These are phyloP conservation scores for Drosophila melanosoma DNA, from an alignment of 2,888 invertebrate species.

Conservation along the genomic window DNA sequence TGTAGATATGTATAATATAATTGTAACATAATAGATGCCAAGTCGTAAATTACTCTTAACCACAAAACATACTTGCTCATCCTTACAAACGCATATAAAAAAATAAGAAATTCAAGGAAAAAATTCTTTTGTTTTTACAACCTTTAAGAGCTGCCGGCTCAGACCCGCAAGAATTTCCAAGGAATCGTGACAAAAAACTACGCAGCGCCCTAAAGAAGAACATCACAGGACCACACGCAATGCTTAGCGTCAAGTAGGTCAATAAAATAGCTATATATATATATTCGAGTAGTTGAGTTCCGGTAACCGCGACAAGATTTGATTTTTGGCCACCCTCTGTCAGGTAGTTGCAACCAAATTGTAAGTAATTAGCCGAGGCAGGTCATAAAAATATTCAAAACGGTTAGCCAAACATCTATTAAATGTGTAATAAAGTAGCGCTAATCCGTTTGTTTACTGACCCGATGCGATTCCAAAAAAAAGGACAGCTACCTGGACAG, in stretches of 20 bases:
- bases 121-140: constrained; percentile 5
- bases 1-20: background rate
- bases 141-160: background rate
- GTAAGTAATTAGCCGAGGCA: constrained; percentile 48
- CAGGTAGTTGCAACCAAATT: constrained; percentile 13
- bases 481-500: constrained; percentile 29
- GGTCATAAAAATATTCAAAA: constrained; percentile 54
- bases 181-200: constrained; percentile 39
- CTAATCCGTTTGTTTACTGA: constrained; percentile 64
- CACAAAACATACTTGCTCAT: constrained; percentile 2
- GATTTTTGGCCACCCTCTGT: constrained; percentile 6
- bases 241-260: constrained; percentile 59
- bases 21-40: background rate
- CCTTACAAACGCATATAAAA: background rate
- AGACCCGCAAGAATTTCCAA: constrained; percentile 34
- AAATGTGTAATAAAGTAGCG: constrained; percentile 56
- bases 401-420: constrained; percentile 33
- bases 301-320: constrained; percentile 52
- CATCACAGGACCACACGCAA: constrained; percentile 49
- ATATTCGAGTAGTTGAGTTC: constrained; percentile 52
- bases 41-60: background rate
- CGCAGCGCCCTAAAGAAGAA: constrained; percentile 1
- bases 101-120: background rate
- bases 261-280: constrained; percentile 45
- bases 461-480: constrained; percentile 5